Conservation (phyloP, 2,888 invertebrate genomes). For the Sphaerophoria taeniata region DNA sequence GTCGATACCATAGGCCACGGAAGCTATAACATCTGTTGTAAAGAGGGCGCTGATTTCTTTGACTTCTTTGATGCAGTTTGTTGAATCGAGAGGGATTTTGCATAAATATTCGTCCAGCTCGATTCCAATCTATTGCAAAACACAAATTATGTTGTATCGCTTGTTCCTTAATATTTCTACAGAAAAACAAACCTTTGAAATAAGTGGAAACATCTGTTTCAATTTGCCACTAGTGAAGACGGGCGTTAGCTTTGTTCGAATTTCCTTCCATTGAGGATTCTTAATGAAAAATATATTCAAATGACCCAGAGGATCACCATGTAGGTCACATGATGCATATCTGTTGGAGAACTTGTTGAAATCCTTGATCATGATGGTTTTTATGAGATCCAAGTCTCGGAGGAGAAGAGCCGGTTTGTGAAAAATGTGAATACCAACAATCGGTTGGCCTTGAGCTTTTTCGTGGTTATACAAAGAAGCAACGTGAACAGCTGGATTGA, state of each 20-base stretch:
- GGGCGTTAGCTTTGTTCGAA: slow-evolving; percentile 83
- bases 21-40: slow-evolving; percentile 80
- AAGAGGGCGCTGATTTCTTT: slow-evolving; percentile 79
- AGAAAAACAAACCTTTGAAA: slow-evolving; percentile 77
- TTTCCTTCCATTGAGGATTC: slow-evolving; percentile 82
- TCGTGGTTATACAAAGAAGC: slow-evolving; percentile 78
- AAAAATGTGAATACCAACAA: slow-evolving; percentile 82
- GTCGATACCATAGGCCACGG: slow-evolving; percentile 79
- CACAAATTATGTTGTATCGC: background rate
- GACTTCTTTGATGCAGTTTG: slow-evolving; percentile 76
- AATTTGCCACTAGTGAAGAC: slow-evolving; percentile 82
- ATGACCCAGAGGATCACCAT: slow-evolving; percentile 80
- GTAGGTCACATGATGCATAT: slow-evolving; percentile 77
- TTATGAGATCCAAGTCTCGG: slow-evolving; percentile 83
- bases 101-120: slow-evolving; percentile 77
- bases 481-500: background rate
- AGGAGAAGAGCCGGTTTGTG: slow-evolving; percentile 82
- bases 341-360: slow-evolving; percentile 82
- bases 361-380: slow-evolving; percentile 83
- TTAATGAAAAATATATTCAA: slow-evolving; percentile 83
- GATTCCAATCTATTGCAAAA: slow-evolving; percentile 76
- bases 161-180: background rate
- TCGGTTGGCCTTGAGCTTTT: slow-evolving; percentile 76
- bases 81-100: slow-evolving; percentile 53
- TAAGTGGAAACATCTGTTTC: slow-evolving; percentile 81